phyloP scores from a whole-genome alignment of 2,113 vertebrate genomes.

The Nycticorax nycticorax region DNA sequence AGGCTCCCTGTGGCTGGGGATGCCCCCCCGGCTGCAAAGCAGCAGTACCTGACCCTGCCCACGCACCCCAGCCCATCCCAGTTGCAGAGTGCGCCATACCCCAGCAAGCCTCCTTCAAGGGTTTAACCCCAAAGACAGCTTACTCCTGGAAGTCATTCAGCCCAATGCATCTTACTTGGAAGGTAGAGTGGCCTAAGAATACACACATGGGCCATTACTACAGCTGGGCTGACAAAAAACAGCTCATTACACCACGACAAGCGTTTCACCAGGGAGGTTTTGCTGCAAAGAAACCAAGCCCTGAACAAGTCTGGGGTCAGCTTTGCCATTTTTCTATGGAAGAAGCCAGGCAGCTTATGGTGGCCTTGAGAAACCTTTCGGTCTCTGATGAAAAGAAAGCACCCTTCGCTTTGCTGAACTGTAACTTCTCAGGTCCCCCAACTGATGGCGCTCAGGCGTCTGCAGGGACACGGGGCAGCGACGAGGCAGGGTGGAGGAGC shows the following conservation, averaged over 20 bases:
- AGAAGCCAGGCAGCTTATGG: not conserved
- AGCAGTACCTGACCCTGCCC: rapidly evolving
- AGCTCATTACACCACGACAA: rapidly evolving
- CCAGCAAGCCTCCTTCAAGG: not conserved
- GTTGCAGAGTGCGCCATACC: not conserved
- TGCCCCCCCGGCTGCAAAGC: not conserved
- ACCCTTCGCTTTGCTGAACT: rapidly evolving
- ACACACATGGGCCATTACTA: rapidly evolving
- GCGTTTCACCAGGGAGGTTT: rapidly evolving
- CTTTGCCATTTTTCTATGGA: not conserved
- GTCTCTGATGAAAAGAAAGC: not conserved
- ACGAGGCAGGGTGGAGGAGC: not conserved
- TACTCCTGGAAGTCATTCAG: not conserved
- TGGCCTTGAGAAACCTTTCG: not conserved
- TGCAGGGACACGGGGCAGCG: not conserved
- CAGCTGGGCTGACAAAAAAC: not conserved
- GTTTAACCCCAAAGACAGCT: not conserved
- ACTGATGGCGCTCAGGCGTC: rapidly evolving
- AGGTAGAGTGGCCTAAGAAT: not conserved
- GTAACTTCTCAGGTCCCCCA: too few relatives aligned
- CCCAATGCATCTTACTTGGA: not conserved
- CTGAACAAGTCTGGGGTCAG: rapidly evolving
- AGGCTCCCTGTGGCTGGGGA: rapidly evolving
- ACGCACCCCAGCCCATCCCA: not conserved
- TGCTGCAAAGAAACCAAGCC: not conserved